Percentiles rank a stretch among this genome's conserved stretches.
These are phyloP conservation scores for Ailurus styani DNA, from an alignment of 2,113 vertebrate species.

Conservation along the genomic window DNA sequence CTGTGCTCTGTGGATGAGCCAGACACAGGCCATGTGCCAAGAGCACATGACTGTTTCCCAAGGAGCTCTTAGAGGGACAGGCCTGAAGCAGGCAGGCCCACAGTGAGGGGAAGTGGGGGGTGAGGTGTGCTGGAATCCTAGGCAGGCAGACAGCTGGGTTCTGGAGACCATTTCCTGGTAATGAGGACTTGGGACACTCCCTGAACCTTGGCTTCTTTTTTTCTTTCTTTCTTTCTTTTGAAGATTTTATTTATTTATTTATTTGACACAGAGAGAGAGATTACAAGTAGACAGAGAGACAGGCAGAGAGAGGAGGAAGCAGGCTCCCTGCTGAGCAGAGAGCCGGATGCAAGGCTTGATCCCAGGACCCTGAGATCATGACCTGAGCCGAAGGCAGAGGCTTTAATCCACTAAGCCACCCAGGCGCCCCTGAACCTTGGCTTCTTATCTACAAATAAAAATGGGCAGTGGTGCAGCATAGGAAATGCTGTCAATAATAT, in stretches of 20 bases:
- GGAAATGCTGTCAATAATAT: background rate
- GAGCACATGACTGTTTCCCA: background rate
- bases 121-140: background rate
- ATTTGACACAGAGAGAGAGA: too few relatives aligned
- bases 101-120: fast-evolving
- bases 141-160: background rate
- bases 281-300: too few relatives aligned
- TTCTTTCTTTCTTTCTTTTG: too few relatives aligned
- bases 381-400: too few relatives aligned
- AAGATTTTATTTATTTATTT: too few relatives aligned
- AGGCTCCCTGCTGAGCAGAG: too few relatives aligned
- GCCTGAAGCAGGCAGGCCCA: background rate
- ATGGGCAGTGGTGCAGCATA: background rate
- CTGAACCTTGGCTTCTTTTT: background rate
- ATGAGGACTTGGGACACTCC: background rate
- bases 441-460: background rate
- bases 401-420: too few relatives aligned
- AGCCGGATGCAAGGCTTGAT: too few relatives aligned
- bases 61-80: background rate
- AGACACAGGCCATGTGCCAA: background rate
- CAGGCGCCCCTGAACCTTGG: background rate
- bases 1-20: background rate
- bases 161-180: background rate
- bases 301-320: too few relatives aligned
- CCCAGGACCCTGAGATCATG: too few relatives aligned